Evolutionary conservation across 2,888 invertebrate genomes (phyloP), one percentile per base, ranked within the genome.

Genomic region (Agrotis exclamationis): DNA sequence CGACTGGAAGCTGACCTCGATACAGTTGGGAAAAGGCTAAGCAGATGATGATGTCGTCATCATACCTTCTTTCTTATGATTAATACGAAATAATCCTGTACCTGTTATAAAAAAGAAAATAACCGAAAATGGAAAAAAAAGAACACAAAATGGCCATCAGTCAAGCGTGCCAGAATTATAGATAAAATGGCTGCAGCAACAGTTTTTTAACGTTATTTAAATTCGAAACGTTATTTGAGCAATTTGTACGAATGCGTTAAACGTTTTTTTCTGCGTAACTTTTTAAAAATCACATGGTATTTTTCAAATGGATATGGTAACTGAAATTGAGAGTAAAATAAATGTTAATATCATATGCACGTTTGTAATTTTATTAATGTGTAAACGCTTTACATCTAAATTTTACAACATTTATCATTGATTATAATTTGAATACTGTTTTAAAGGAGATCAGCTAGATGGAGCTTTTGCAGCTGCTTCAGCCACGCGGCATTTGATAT

Each of bases 131-230:
- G n/a, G 5, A 1, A 45, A 16, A 45, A n/a, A 20, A 47, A 63
- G n/a, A n/a, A n/a, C n/a, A 74, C 11, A 20, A 16, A 39, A 48
- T 39, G 24, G 4, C 44, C n/a, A 0, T 28, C 45, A 53, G 60
- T 50, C 51, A 60, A 28, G 3, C 57, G 59, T 48, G 20, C 54
- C 16, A 22, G 44, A 69, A 63, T 66, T 80, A 80, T 57, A 50
- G 11, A 70, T 47, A 24, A 51, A 50, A 64, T 39, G 18, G 33
- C 18, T 48, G 54, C 20, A 28, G 48, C 18, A 63, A 62, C 22
- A 48, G 24, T 54, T 71, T 22, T 48, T 33, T 28, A 50, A 48
- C 58, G 33, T 60, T 74, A 64, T 75, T 63, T 67, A 72, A 79
- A 78, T 76, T 24, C 24, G 45, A 13, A 76, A 63, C 45, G 18